Percentiles rank a stretch among this genome's conserved stretches.
Conservation (phyloP, 2,113 vertebrate species). For the Sterna hirundo region DNA sequence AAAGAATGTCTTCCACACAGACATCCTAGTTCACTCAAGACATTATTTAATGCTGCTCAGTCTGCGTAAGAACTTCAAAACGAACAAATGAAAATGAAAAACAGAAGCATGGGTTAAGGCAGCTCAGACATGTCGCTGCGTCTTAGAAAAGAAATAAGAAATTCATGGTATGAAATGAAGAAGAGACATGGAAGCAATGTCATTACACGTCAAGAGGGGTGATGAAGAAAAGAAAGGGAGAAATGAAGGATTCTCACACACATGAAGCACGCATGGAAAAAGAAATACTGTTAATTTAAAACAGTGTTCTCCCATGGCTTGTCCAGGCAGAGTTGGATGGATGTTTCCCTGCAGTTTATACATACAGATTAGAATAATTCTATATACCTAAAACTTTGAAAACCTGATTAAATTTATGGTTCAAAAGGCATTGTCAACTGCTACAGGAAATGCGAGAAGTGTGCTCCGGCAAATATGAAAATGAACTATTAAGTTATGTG, state of each 20-base stretch:
- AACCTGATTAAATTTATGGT: background rate
- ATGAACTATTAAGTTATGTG: background rate
- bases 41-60: background rate
- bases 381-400: background rate
- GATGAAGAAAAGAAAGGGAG: background rate
- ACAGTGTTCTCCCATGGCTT: background rate
- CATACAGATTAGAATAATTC: background rate
- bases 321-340: rapidly evolving
- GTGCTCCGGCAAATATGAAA: background rate
- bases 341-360: background rate
- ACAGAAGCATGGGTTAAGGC: background rate
- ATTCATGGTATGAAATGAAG: background rate
- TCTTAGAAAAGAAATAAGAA: background rate
- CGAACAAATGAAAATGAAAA: background rate
- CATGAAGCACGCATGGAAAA: rapidly evolving
- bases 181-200: background rate
- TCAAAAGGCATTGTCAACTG: background rate
- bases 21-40: background rate
- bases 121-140: background rate
- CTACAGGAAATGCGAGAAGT: background rate
- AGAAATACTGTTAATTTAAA: background rate
- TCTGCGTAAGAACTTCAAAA: background rate
- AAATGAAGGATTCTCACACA: background rate
- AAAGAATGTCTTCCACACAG: background rate
- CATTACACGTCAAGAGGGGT: background rate